Evolutionary conservation across 2,888 invertebrate genomes (phyloP).

Genomic region (Oscheius onirici): DNA sequence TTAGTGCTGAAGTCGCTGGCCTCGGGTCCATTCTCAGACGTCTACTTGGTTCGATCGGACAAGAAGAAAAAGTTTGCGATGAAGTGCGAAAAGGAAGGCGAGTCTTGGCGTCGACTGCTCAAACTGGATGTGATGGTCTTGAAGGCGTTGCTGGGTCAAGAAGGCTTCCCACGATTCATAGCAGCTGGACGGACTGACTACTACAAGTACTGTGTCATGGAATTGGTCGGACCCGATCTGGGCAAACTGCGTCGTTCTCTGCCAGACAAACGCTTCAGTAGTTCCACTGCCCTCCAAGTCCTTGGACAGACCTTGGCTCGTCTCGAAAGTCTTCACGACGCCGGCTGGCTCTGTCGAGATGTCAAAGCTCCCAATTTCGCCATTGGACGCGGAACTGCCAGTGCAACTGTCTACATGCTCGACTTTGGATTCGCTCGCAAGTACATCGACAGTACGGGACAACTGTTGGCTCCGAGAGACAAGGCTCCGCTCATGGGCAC

Average conservation of each 20-base stretch:
- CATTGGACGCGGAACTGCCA: slow-evolving; percentile 53
- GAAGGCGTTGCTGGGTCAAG: slow-evolving; percentile 43
- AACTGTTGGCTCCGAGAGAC: slow-evolving; percentile 56
- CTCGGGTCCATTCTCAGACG: slow-evolving; percentile 64
- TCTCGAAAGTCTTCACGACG: slow-evolving; percentile 60
- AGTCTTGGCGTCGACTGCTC: slow-evolving; percentile 49
- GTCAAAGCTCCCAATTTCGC: slow-evolving; percentile 68
- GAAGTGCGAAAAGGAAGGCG: slow-evolving; percentile 61
- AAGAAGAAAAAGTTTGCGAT: slow-evolving; percentile 56
- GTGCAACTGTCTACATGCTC: slow-evolving; percentile 60
- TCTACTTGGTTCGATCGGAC: slow-evolving; percentile 50
- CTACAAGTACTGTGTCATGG: slow-evolving; percentile 63
- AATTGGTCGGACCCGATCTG: slow-evolving; percentile 63
- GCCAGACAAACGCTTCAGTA: slow-evolving; percentile 57
- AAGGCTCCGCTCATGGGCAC: slow-evolving; percentile 63
- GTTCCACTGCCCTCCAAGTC: slow-evolving; percentile 57
- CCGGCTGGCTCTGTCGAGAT: slow-evolving; percentile 61
- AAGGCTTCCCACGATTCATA: slow-evolving; percentile 60
- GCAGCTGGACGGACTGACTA: slow-evolving; percentile 55
- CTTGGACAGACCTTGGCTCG: slow-evolving; percentile 54
- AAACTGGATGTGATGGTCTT: slow-evolving; percentile 63
- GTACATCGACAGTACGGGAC: slow-evolving; percentile 46
- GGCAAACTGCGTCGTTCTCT: slow-evolving; percentile 56
- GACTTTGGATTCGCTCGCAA: slow-evolving; percentile 68
- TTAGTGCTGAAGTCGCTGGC: slow-evolving; percentile 50